Percentiles rank a stretch among this genome's conserved stretches.
Evolutionary conservation across 2,113 vertebrate genomes (phyloP).

Genomic region (Apeltes quadracus): DNA sequence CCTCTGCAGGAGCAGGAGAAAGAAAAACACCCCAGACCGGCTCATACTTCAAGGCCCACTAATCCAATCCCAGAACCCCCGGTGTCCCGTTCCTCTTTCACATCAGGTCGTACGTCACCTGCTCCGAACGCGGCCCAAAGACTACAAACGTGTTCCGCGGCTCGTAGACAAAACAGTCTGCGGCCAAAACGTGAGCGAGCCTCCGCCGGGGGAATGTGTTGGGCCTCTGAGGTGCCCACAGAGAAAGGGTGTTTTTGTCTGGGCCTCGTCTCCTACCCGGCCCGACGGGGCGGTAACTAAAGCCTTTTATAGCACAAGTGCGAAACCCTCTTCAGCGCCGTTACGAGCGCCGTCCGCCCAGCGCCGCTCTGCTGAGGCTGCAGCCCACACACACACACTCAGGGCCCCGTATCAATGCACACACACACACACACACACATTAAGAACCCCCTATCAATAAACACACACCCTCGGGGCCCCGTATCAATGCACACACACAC

Average conservation of each 20-base stretch:
- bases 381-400: slow-evolving; percentile 65
- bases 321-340: slow-evolving; percentile 76
- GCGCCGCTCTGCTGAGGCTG: slow-evolving; percentile 57
- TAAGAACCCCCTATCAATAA: too few species aligned
- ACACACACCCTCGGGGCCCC: too few species aligned
- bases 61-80: slow-evolving; percentile 55
- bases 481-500: too few species aligned
- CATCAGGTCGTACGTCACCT: slow-evolving; percentile 59
- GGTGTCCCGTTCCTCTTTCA: slow-evolving; percentile 39
- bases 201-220: slow-evolving; percentile 68
- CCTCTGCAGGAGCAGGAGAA: slow-evolving; percentile 18
- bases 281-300: slow-evolving; percentile 72
- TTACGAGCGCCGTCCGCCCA: slow-evolving; percentile 70
- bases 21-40: slow-evolving; percentile 50
- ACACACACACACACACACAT: slow-evolving; percentile 47
- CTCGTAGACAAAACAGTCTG: slow-evolving; percentile 81
- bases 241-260: slow-evolving; percentile 84
- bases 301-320: slow-evolving; percentile 78
- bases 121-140: slow-evolving; percentile 74
- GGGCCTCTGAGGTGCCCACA: slow-evolving; percentile 66
- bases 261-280: slow-evolving; percentile 32
- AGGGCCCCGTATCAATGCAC: slow-evolving; percentile 35
- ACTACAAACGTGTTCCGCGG: slow-evolving; percentile 71
- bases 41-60: slow-evolving; percentile 47
- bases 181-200: slow-evolving; percentile 68